phyloP scores from a whole-genome alignment of 2,797 vertebrate species.

The Graptemys geographica region DNA sequence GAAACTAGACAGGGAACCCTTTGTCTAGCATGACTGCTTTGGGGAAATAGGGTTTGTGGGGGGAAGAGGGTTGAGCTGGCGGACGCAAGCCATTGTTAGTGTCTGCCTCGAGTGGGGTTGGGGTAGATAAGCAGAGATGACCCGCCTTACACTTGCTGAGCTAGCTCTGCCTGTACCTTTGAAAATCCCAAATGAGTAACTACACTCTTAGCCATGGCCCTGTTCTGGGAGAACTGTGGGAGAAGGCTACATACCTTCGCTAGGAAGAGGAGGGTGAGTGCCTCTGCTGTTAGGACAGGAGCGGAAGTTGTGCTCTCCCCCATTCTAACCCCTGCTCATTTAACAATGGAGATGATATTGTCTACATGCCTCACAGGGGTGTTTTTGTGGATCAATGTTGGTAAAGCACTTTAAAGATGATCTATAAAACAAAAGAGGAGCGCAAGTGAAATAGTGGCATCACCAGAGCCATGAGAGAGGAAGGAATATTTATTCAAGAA shows the following conservation, averaged over 20 bases:
- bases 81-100: neutral
- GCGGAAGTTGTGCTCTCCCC: neutral
- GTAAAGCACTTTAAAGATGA: constrained; percentile 23
- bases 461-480: neutral
- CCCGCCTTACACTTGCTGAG: too few relatives aligned
- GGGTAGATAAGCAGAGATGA: neutral
- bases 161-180: neutral
- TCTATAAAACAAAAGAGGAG: neutral
- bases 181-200: neutral
- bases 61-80: neutral
- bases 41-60: neutral
- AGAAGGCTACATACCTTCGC: neutral
- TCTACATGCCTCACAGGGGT: neutral
- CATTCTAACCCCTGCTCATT: neutral
- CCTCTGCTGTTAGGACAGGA: neutral
- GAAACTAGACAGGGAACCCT: neutral
- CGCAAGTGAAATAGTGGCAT: neutral
- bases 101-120: neutral
- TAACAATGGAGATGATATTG: constrained; percentile 49
- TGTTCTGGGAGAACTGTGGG: neutral
- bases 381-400: constrained; percentile 35
- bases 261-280: neutral
- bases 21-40: neutral
- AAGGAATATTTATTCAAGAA: neutral
- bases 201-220: neutral